Percentiles rank a stretch among this genome's conserved stretches.
Evolutionary conservation across 1,140 invertebrate species (phyloP).

Genomic region (Papilio aristodemus): DNA sequence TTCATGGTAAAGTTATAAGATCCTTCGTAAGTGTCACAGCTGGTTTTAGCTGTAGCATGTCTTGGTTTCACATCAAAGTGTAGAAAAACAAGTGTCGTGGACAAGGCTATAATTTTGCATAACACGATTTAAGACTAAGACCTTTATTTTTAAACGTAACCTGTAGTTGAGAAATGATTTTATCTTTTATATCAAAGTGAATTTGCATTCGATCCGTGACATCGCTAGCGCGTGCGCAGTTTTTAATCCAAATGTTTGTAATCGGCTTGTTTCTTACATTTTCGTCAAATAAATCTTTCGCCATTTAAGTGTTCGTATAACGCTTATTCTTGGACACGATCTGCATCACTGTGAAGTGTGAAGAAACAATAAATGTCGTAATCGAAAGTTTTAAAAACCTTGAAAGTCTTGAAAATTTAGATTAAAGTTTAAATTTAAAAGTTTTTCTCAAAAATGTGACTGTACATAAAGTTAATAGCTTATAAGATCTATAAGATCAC

Average conservation of each 20-base stretch:
- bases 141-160: slow-evolving; percentile 26
- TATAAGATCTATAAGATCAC: no score
- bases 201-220: slow-evolving; percentile 46
- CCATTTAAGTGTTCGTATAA: slow-evolving; percentile 47
- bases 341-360: slow-evolving; percentile 38
- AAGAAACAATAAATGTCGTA: slow-evolving; percentile 38
- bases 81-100: neutral
- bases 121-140: slow-evolving; percentile 25
- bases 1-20: neutral
- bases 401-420: slow-evolving; percentile 20
- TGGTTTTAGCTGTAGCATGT: slow-evolving; percentile 1
- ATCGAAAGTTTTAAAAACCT: slow-evolving; percentile 33
- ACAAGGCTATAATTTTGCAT: slow-evolving; percentile 25
- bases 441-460: no score
- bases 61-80: slow-evolving; percentile 8
- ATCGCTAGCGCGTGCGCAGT: slow-evolving; percentile 39
- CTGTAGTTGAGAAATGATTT: slow-evolving; percentile 36
- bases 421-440: neutral
- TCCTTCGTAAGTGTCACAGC: neutral
- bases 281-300: slow-evolving; percentile 45
- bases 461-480: no score
- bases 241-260: slow-evolving; percentile 52
- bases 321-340: slow-evolving; percentile 38
- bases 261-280: slow-evolving; percentile 45
- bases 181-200: slow-evolving; percentile 40